Conservation (phyloP, 2,113 vertebrate genomes). For the Cheirogaleus medius region DNA sequence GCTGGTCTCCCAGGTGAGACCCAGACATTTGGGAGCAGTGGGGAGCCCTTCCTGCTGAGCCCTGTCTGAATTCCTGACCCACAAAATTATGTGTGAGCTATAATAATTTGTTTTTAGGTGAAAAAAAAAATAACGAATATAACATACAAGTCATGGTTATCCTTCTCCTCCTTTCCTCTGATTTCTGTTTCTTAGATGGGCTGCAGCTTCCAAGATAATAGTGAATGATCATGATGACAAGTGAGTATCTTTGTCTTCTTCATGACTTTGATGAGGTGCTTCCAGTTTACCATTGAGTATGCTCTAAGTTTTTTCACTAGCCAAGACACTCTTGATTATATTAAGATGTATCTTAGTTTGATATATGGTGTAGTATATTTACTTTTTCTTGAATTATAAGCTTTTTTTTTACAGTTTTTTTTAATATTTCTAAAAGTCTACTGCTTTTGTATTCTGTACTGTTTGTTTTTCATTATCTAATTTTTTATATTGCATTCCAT, state of each 20-base stretch:
- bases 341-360: not conserved
- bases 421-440: not conserved
- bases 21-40: not conserved
- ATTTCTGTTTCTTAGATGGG: not conserved
- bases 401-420: not conserved
- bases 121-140: too few relatives aligned
- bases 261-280: not conserved
- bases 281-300: not conserved
- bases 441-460: not conserved
- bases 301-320: not conserved
- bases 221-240: not conserved
- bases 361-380: not conserved
- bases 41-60: not conserved
- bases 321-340: not conserved
- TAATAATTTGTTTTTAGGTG: not conserved
- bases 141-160: not conserved
- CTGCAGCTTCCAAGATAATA: not conserved
- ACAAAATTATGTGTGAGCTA: not conserved
- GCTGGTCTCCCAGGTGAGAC: not conserved
- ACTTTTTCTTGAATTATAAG: conserved; percentile 20
- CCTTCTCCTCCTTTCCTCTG: not conserved
- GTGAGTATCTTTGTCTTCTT: not conserved
- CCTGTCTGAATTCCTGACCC: not conserved
- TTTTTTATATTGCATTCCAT: not conserved
- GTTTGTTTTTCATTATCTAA: not conserved